Conservation (phyloP, 2,113 vertebrate species). For the Theristicus caerulescens region DNA sequence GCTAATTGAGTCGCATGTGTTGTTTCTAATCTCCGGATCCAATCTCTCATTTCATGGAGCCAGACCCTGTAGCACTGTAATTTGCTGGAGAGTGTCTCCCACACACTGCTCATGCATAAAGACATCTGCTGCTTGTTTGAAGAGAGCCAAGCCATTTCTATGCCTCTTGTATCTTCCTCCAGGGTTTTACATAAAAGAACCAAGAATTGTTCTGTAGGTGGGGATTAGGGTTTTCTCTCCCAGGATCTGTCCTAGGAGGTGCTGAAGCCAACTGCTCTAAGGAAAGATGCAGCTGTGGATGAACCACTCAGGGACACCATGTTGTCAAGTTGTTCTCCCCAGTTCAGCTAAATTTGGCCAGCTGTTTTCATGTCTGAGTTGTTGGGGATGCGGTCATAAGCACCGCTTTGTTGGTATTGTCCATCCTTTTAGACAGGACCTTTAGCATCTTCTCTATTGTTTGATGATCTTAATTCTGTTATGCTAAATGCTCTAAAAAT, state of each 20-base stretch:
- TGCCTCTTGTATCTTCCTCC: background rate
- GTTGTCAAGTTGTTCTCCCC: background rate
- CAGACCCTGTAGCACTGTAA: constrained; percentile 21
- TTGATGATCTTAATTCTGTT: background rate
- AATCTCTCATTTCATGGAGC: constrained; percentile 31
- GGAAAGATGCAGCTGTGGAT: background rate
- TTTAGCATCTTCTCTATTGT: background rate
- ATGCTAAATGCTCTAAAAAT: background rate
- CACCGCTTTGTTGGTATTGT: background rate
- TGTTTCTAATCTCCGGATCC: constrained; percentile 42
- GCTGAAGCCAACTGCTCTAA: background rate
- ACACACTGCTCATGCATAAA: constrained; percentile 43
- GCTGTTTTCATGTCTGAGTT: background rate
- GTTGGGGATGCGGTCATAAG: background rate
- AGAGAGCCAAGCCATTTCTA: constrained; percentile 35
- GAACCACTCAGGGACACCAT: background rate
- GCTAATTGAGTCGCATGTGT: constrained; percentile 47
- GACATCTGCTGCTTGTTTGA: constrained; percentile 64
- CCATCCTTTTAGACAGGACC: background rate
- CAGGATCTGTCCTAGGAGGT: background rate
- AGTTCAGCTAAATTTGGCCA: background rate
- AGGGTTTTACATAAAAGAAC: background rate
- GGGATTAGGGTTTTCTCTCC: background rate
- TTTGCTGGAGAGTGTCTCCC: constrained; percentile 57
- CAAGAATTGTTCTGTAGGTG: background rate